Conservation (phyloP, 1,140 invertebrate species). For the Streblospio benedicti region DNA sequence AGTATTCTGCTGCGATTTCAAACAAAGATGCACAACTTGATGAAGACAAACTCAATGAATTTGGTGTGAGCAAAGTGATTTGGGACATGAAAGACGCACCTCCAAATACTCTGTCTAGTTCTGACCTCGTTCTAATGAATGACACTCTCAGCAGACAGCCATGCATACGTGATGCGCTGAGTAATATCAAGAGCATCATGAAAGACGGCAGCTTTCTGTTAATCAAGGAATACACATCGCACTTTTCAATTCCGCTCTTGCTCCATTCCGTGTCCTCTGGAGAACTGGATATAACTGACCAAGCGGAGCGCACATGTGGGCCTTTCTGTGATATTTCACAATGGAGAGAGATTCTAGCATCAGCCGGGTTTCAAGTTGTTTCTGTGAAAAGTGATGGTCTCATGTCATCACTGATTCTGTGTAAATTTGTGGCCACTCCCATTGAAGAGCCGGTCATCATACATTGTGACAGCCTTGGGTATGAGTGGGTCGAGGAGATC, state of each 20-base stretch:
- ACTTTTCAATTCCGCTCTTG: constrained; percentile 41
- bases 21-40: constrained; percentile 33
- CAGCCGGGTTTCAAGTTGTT: constrained; percentile 45
- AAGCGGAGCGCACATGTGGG: constrained; percentile 24
- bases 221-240: constrained; percentile 59
- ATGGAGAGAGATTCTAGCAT: constrained; percentile 43
- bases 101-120: constrained; percentile 21
- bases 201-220: constrained; percentile 66
- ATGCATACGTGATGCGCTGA: constrained; percentile 37
- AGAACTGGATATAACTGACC: constrained; percentile 1
- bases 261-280: constrained; percentile 10
- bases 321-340: constrained; percentile 35
- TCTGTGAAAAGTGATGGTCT: constrained; percentile 35
- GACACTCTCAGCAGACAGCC: constrained; percentile 41
- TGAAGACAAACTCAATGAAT: constrained; percentile 28
- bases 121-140: constrained; percentile 40
- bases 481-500: constrained; percentile 66
- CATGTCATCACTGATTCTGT: constrained; percentile 35
- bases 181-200: constrained; percentile 53
- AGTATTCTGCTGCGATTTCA: constrained; percentile 43
- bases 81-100: constrained; percentile 36
- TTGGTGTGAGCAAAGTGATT: constrained; percentile 30
- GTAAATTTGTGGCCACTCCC: constrained; percentile 18
- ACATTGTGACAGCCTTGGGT: constrained; percentile 40
- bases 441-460: constrained; percentile 9